phyloP scores from a whole-genome alignment of 1,140 invertebrate species.

The Listronotus oregonensis region DNA sequence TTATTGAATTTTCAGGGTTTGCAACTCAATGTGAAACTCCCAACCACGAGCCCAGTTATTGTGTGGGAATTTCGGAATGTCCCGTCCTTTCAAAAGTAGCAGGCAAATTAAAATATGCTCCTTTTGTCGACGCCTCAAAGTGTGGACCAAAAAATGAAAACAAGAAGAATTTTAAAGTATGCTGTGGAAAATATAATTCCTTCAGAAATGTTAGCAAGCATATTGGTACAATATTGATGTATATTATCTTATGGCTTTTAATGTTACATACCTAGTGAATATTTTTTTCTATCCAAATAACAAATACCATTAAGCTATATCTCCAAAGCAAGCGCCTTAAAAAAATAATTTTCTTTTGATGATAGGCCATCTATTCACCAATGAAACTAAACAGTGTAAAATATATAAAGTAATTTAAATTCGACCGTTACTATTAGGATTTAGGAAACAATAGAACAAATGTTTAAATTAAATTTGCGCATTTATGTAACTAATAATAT shows the following conservation, averaged over 20 bases:
- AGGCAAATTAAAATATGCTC: conserved; percentile 26
- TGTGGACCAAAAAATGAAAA: conserved; percentile 46
- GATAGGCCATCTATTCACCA: too few species aligned
- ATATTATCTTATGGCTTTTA: not conserved
- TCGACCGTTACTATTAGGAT: too few species aligned
- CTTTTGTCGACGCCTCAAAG: conserved; percentile 41
- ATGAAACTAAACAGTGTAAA: too few species aligned
- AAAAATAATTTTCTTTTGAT: too few species aligned
- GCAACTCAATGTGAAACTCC: conserved; percentile 48
- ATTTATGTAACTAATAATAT: too few species aligned
- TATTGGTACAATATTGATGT: conserved; percentile 15
- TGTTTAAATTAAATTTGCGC: too few species aligned
- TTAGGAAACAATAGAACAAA: too few species aligned
- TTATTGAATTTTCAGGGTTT: conserved; percentile 47
- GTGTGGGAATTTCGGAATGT: conserved; percentile 46
- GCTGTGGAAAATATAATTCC: conserved; percentile 42
- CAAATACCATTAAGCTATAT: too few species aligned
- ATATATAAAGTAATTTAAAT: too few species aligned
- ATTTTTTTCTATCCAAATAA: too few species aligned
- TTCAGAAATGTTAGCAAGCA: conserved; percentile 22
- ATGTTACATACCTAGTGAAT: too few species aligned
- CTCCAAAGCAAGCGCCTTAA: too few species aligned
- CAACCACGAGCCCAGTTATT: conserved; percentile 41
- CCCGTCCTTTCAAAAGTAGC: conserved; percentile 22
- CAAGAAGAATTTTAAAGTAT: conserved; percentile 40